These are phyloP conservation scores for Apantesis nais DNA, from an alignment of 2,888 invertebrate genomes.

Conservation along the genomic window DNA sequence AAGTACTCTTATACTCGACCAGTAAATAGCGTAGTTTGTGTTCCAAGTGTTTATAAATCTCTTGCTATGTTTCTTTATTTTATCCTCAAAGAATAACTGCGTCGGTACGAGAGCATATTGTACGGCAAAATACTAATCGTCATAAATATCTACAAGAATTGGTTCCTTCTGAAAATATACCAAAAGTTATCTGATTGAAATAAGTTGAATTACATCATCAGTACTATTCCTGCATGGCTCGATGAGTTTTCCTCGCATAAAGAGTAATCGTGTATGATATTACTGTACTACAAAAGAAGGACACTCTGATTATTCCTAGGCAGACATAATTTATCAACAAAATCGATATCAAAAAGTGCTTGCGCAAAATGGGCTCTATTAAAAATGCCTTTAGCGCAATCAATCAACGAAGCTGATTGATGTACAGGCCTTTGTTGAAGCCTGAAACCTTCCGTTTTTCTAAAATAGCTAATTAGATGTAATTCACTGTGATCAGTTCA, in stretches of 20 bases:
- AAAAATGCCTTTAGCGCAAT: conserved; percentile 5
- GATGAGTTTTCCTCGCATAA: not conserved
- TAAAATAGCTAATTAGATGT: conserved; percentile 9
- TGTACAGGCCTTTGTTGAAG: conserved; percentile 1
- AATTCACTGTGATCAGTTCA: not conserved
- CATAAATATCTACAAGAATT: not conserved
- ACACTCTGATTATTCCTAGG: not conserved
- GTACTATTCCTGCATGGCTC: not conserved
- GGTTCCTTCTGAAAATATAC: not conserved
- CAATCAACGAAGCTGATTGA: conserved; percentile 14
- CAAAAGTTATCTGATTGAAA: not conserved
- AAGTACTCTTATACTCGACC: not conserved
- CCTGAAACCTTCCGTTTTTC: not conserved
- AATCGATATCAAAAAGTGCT: not conserved
- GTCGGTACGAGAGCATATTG: too few relatives aligned
- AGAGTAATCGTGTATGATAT: not conserved
- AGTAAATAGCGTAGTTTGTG: too few relatives aligned
- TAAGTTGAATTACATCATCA: not conserved
- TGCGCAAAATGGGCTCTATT: not conserved
- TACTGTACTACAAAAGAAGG: not conserved
- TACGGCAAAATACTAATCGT: too few relatives aligned
- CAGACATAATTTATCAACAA: not conserved
- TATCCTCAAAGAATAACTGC: too few relatives aligned
- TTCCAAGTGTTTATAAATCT: too few relatives aligned
- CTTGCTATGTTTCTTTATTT: too few relatives aligned